These are phyloP conservation scores for Cranoglanis bouderius DNA, from an alignment of 2,113 vertebrate species.

Conservation along the genomic window DNA sequence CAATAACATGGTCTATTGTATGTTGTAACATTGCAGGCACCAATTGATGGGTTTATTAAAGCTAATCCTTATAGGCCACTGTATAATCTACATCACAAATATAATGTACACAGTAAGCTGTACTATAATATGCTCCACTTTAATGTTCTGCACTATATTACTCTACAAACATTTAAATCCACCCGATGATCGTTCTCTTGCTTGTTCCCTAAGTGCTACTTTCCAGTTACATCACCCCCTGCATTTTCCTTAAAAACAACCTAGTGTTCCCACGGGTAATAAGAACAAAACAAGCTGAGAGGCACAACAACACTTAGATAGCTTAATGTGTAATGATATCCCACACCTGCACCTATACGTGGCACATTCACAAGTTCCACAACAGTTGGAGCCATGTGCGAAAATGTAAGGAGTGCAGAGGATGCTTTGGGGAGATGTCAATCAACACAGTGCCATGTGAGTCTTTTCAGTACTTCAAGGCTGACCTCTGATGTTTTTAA, in stretches of 20 bases:
- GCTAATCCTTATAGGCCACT: not conserved
- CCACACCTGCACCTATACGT: conserved; percentile 57
- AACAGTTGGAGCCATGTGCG: not conserved
- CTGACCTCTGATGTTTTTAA: not conserved
- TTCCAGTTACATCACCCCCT: conserved; percentile 58
- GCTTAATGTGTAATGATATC: conserved; percentile 39
- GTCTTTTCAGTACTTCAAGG: not conserved
- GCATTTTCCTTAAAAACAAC: conserved; percentile 59
- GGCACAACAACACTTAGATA: conserved; percentile 1
- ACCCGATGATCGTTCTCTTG: conserved; percentile 26
- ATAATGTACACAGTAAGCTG: not conserved
- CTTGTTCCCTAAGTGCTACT: conserved; percentile 36
- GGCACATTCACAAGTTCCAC: conserved; percentile 36
- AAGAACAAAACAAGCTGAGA: conserved; percentile 47
- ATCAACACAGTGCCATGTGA: conserved; percentile 3
- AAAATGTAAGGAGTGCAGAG: not conserved
- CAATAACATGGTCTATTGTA: not conserved
- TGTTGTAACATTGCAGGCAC: not conserved
- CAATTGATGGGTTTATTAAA: not conserved
- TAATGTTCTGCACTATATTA: conserved; percentile 1
- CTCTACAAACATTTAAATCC: conserved; percentile 16
- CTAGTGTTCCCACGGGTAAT: conserved; percentile 34
- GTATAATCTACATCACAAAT: not conserved
- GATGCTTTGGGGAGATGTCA: not conserved
- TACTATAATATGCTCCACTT: not conserved